Evolutionary conservation across 2,113 vertebrate genomes (phyloP).

Genomic region (Ptilorrhoa leucosticta): DNA sequence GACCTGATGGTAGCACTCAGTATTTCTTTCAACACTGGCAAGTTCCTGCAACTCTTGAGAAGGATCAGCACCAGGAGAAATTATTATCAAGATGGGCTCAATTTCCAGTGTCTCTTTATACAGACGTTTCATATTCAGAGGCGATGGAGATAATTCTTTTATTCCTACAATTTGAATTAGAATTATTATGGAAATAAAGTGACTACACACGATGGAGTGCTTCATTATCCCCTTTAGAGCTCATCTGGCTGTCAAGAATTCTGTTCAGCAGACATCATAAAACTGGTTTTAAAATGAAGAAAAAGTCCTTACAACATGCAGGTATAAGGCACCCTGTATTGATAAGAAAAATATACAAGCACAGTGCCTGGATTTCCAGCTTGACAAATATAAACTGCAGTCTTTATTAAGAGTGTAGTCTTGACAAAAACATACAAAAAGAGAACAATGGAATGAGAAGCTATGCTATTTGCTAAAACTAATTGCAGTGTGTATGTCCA

Average conservation of each 20-base stretch:
- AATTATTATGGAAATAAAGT: constrained; percentile 18
- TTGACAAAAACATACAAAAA: background rate
- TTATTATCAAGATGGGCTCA: constrained; percentile 93
- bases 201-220: background rate
- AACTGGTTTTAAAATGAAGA: background rate
- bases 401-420: background rate
- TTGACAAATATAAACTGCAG: background rate
- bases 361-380: fast-evolving
- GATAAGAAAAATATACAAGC: background rate
- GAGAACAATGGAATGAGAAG: background rate
- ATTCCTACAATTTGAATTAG: constrained; percentile 75
- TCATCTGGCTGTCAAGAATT: background rate
- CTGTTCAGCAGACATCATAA: background rate
- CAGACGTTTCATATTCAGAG: constrained; percentile 88
- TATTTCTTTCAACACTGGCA: constrained; percentile 80
- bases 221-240: background rate
- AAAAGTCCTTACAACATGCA: background rate
- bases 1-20: constrained; percentile 90
- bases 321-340: background rate
- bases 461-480: background rate
- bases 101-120: constrained; percentile 87
- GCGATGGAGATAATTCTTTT: constrained; percentile 89
- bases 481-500: background rate
- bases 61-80: constrained; percentile 95
- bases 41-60: constrained; percentile 96